Conservation (phyloP, 2,797 vertebrate genomes). For the Sebastolobus alascanus region DNA sequence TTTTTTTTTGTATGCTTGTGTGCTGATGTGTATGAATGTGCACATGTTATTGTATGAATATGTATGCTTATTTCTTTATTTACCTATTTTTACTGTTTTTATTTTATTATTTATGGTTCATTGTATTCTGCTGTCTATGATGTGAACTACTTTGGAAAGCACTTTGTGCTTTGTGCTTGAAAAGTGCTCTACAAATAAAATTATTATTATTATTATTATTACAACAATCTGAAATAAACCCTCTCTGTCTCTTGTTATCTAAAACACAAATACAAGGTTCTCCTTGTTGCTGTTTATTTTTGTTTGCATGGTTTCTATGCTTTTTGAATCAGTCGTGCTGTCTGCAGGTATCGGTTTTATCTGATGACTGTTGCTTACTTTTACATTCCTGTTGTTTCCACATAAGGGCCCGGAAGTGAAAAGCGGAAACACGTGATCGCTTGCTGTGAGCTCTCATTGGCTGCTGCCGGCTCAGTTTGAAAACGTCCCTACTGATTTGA, state of each 20-base stretch:
- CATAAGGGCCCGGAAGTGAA: neutral
- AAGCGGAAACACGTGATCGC: conserved; percentile 43
- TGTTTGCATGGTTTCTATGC: neutral
- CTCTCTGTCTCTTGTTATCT: neutral
- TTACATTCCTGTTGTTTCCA: neutral
- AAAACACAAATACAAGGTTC: neutral
- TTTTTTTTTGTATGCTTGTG: too few relatives aligned
- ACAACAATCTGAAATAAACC: neutral
- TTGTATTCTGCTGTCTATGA: too few relatives aligned
- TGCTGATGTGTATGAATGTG: too few relatives aligned
- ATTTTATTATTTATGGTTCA: too few relatives aligned
- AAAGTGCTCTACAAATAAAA: too few relatives aligned
- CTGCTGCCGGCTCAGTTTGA: conserved; percentile 52
- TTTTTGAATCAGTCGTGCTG: too few relatives aligned
- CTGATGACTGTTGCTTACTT: neutral
- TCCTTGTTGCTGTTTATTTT: conserved; percentile 20
- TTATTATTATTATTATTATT: too few relatives aligned
- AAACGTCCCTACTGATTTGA: conserved; percentile 63
- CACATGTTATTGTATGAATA: too few relatives aligned
- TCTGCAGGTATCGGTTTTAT: neutral
- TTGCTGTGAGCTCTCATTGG: conserved; percentile 51
- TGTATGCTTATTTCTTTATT: too few relatives aligned
- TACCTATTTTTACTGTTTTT: too few relatives aligned
- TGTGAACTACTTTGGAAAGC: too few relatives aligned
- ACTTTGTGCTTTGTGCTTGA: too few relatives aligned